Conservation (phyloP, 2,113 vertebrate genomes). For the Strix uralensis region DNA sequence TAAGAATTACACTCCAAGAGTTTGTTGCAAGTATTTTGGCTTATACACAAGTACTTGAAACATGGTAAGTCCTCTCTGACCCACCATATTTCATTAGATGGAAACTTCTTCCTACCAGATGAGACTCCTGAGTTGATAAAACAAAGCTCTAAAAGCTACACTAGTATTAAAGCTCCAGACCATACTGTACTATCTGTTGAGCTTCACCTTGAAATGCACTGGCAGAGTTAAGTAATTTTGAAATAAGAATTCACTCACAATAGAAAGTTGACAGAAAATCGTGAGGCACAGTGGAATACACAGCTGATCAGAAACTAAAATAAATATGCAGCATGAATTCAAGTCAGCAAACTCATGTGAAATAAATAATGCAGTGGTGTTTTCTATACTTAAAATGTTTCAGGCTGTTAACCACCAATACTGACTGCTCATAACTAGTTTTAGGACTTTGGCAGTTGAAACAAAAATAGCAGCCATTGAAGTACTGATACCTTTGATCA, state of each 20-base stretch:
- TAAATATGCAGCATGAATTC: neutral
- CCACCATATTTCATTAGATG: neutral
- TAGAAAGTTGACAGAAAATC: neutral
- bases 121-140: neutral
- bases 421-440: neutral
- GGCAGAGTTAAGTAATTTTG: neutral
- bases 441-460: neutral
- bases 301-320: neutral
- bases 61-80: neutral
- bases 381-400: neutral
- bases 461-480: neutral
- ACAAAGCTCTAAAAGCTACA: neutral
- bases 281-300: neutral
- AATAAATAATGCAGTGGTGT: neutral
- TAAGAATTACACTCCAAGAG: neutral
- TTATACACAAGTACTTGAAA: neutral
- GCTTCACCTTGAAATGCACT: neutral
- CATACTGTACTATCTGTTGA: neutral
- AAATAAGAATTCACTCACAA: neutral
- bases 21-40: neutral
- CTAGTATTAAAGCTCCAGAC: neutral
- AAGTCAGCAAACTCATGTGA: neutral
- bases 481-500: conserved; percentile 6
- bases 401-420: neutral
- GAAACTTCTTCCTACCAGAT: neutral